phyloP scores from a whole-genome alignment of 2,113 vertebrate genomes.

The Oncorhynchus kisutch region DNA sequence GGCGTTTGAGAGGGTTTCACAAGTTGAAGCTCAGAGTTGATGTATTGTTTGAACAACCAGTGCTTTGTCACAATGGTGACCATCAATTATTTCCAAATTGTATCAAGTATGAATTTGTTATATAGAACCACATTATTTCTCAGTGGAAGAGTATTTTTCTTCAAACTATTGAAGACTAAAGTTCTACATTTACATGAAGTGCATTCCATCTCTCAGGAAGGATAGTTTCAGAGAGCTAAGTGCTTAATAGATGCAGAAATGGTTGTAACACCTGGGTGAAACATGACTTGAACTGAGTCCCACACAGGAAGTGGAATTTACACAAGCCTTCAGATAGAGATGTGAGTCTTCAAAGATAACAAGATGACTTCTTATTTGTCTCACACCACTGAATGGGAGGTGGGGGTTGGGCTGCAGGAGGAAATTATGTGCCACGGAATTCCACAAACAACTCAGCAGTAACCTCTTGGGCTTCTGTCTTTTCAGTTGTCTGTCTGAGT shows the following conservation, averaged over 20 bases:
- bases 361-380: conserved; percentile 61
- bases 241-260: conserved; percentile 2
- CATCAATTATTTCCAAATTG: not conserved
- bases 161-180: not conserved
- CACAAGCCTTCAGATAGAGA: conserved; percentile 35
- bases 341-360: conserved; percentile 57
- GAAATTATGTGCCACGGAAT: conserved; percentile 49
- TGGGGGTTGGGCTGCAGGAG: conserved; percentile 21
- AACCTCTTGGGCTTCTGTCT: conserved; percentile 5
- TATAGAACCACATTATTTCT: not conserved
- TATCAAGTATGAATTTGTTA: not conserved
- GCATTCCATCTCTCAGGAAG: not conserved
- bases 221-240: not conserved
- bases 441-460: conserved; percentile 49
- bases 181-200: not conserved
- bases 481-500: not conserved
- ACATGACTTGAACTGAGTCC: conserved; percentile 34
- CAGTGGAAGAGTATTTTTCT: not conserved
- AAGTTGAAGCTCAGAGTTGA: conserved; percentile 30
- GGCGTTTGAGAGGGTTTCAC: conserved; percentile 40
- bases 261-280: conserved; percentile 36
- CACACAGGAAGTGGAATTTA: conserved; percentile 58
- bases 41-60: conserved; percentile 11
- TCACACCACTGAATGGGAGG: conserved; percentile 46
- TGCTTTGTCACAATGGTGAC: not conserved